Percentiles rank a stretch among this genome's conserved stretches.
Evolutionary conservation across 2,888 invertebrate species (phyloP).

Genomic region (Saturnia pavonia): DNA sequence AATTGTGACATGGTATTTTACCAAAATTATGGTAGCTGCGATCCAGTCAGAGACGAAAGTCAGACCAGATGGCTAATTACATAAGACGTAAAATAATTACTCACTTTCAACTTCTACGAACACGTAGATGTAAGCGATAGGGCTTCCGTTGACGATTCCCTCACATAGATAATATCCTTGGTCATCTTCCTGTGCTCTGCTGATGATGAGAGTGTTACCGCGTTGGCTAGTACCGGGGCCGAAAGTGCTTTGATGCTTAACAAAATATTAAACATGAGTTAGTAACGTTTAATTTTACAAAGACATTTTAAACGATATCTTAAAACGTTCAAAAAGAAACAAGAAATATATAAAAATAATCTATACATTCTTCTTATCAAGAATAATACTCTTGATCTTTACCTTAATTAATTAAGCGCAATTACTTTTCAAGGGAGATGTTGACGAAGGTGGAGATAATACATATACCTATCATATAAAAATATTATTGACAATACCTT

Average conservation of each 20-base stretch:
- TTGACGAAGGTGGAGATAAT: too few relatives aligned
- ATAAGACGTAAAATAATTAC: constrained; percentile 44
- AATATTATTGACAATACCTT: too few relatives aligned
- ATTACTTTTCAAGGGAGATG: too few relatives aligned
- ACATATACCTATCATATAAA: too few relatives aligned
- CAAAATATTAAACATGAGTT: constrained; percentile 18
- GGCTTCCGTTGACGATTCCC: constrained; percentile 83
- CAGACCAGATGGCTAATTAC: too few relatives aligned
- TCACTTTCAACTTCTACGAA: constrained; percentile 93
- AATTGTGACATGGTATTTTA: too few relatives aligned
- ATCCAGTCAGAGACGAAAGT: too few relatives aligned
- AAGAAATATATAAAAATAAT: background rate
- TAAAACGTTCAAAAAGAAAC: background rate
- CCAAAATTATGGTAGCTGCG: too few relatives aligned
- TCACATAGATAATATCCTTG: constrained; percentile 93
- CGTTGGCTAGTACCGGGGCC: constrained; percentile 83
- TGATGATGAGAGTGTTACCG: constrained; percentile 85
- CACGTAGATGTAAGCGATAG: constrained; percentile 84
- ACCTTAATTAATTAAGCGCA: too few relatives aligned
- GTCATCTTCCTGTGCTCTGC: constrained; percentile 86
- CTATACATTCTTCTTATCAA: too few relatives aligned
- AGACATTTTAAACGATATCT: background rate
- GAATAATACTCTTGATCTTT: too few relatives aligned
- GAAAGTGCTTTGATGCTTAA: constrained; percentile 71
- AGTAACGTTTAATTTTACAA: background rate